Conservation (phyloP, 53 echinoderm and acorn worm genomes). For the Zoroaster sp. region DNA sequence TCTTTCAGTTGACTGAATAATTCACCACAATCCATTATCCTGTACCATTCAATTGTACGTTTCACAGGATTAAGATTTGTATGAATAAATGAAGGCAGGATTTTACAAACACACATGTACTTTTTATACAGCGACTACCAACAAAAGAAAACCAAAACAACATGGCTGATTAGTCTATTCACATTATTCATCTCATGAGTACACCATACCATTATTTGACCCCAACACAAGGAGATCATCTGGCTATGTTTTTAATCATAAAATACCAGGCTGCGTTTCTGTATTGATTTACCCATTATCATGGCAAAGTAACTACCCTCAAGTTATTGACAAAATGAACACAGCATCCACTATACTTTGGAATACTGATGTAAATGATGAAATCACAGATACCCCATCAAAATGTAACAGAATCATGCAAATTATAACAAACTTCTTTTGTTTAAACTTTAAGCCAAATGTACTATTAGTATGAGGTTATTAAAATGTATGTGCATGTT, state of each 20-base stretch:
- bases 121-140: not conserved
- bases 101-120: not conserved
- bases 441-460: too few relatives aligned
- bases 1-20: not conserved
- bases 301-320: not conserved
- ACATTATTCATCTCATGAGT: not conserved
- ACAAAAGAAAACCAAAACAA: not conserved
- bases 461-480: too few relatives aligned
- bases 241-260: not conserved
- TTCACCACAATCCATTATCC: not conserved
- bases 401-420: too few relatives aligned
- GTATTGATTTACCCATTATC: not conserved
- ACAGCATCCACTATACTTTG: not conserved
- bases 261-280: not conserved
- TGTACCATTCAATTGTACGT: not conserved
- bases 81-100: not conserved
- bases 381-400: too few relatives aligned
- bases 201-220: too few relatives aligned
- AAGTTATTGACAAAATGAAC: not conserved
- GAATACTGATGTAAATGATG: too few relatives aligned
- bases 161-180: not conserved
- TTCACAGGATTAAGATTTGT: not conserved
- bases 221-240: not conserved
- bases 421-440: too few relatives aligned
- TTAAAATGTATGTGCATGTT: too few relatives aligned